Conservation (phyloP, 2,113 vertebrate species). For the Gadus macrocephalus region DNA sequence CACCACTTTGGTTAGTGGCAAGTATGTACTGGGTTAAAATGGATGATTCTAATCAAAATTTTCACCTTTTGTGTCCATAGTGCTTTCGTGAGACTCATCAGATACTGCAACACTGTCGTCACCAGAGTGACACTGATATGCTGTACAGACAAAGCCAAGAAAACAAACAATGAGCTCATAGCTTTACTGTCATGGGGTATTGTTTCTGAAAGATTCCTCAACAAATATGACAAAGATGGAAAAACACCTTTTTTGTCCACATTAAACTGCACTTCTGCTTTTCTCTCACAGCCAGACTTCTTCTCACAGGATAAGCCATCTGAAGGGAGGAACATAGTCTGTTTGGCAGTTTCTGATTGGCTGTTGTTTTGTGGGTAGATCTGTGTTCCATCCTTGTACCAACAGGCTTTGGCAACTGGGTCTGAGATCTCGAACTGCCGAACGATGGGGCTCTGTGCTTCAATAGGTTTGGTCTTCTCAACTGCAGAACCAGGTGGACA, state of each 20-base stretch:
- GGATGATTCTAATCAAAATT: conserved; percentile 66
- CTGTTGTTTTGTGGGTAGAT: conserved; percentile 53
- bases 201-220: conserved; percentile 45
- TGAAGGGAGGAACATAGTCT: conserved; percentile 42
- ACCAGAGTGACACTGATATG: conserved; percentile 71
- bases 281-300: conserved; percentile 49
- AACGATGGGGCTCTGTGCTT: conserved; percentile 54
- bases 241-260: conserved; percentile 70
- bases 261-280: conserved; percentile 53
- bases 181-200: conserved; percentile 38
- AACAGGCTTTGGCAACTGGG: conserved; percentile 66
- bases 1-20: conserved; percentile 71
- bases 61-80: conserved; percentile 77
- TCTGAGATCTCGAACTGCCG: conserved; percentile 72
- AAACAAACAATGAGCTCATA: conserved; percentile 72
- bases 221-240: conserved; percentile 50
- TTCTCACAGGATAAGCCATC: conserved; percentile 47
- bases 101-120: conserved; percentile 70
- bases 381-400: conserved; percentile 69
- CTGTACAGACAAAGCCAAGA: conserved; percentile 80
- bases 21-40: conserved; percentile 70
- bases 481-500: conserved; percentile 50
- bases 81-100: conserved; percentile 71
- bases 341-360: conserved; percentile 45
- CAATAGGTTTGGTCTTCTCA: conserved; percentile 54